Percentiles rank a stretch among this genome's conserved stretches.
phyloP scores from a whole-genome alignment of 2,888 invertebrate genomes.

The Lypha dubia region DNA sequence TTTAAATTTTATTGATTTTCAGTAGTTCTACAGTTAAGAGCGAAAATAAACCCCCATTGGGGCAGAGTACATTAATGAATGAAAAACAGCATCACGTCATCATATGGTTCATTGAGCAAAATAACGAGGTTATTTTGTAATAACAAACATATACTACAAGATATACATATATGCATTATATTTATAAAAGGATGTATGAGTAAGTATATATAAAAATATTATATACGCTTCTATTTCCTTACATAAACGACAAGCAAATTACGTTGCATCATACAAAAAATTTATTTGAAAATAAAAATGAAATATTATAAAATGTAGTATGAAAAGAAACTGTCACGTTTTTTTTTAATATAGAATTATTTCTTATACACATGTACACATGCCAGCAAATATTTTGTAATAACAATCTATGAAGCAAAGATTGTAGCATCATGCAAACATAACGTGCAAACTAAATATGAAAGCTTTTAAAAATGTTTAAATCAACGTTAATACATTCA shows the following conservation, averaged over 20 bases:
- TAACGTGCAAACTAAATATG: background rate
- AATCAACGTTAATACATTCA: background rate
- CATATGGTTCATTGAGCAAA: slow-evolving; percentile 59
- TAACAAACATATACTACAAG: background rate
- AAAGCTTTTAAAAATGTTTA: background rate
- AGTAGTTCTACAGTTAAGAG: background rate
- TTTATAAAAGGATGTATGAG: background rate
- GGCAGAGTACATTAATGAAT: slow-evolving; percentile 9
- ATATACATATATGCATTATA: background rate
- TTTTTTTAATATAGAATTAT: background rate
- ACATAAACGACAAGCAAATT: background rate
- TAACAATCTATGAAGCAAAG: background rate
- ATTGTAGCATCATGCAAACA: background rate
- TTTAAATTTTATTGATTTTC: slow-evolving; percentile 25
- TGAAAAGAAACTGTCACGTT: background rate
- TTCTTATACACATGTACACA: background rate
- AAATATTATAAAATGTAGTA: background rate
- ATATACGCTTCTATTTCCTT: background rate
- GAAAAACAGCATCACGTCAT: slow-evolving; percentile 35
- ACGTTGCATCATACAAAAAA: background rate
- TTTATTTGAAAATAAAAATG: background rate
- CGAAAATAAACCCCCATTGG: background rate
- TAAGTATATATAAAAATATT: background rate
- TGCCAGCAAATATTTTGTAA: no score
- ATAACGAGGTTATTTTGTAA: slow-evolving; percentile 66